Evolutionary conservation across 2,888 invertebrate species (phyloP).

Genomic region (Drosophila anomalata): DNA sequence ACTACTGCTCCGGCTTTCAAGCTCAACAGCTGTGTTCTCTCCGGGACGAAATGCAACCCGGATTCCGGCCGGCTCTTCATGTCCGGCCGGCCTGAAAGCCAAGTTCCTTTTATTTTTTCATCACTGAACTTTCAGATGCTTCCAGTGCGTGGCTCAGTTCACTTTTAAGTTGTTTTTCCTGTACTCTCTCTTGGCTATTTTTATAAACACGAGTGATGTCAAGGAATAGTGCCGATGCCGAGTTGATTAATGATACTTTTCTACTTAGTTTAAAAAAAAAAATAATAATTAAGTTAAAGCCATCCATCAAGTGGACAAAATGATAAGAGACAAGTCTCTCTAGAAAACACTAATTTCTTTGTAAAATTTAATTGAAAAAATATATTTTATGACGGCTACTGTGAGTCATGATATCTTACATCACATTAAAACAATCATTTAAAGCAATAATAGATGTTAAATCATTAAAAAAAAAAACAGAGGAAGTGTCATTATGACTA

Average conservation of each 20-base stretch:
- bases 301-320: slow-evolving; percentile 8
- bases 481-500: slow-evolving; percentile 13
- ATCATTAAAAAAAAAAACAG: not conserved
- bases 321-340: too few relatives aligned
- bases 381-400: too few relatives aligned
- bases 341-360: not conserved
- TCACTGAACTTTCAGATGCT: not conserved
- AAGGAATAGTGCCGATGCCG: slow-evolving; percentile 15
- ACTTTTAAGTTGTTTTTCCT: slow-evolving; percentile 22
- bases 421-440: slow-evolving; percentile 4
- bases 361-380: not conserved
- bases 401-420: not conserved
- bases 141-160: not conserved
- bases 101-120: slow-evolving; percentile 14
- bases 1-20: slow-evolving; percentile 18
- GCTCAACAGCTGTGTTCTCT: slow-evolving; percentile 30
- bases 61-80: not conserved
- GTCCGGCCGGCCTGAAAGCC: slow-evolving; percentile 10
- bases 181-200: slow-evolving; percentile 6
- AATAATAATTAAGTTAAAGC: not conserved
- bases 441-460: slow-evolving; percentile 15
- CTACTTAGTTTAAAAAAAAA: slow-evolving; percentile 1
- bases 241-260: slow-evolving; percentile 25
- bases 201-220: not conserved
- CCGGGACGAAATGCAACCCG: slow-evolving; percentile 21